Evolutionary conservation across 2,797 vertebrate genomes (phyloP).

Genomic region (Rhinoraja longicauda): DNA sequence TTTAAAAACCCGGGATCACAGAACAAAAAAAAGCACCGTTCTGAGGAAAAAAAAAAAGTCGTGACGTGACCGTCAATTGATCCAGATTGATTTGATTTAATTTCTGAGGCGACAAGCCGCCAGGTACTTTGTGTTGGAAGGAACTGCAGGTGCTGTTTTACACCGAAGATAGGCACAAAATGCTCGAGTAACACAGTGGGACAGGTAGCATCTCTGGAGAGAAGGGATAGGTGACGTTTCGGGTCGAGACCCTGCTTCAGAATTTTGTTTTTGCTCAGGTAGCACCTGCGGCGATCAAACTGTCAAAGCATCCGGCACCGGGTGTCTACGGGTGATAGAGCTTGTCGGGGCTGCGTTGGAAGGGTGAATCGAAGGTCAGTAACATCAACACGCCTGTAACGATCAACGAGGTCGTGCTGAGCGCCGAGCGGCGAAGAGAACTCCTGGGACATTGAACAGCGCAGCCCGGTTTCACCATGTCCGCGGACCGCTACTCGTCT

Average conservation of each 20-base stretch:
- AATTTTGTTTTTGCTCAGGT: too few relatives aligned
- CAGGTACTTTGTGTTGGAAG: too few relatives aligned
- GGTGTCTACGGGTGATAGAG: neutral
- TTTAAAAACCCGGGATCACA: neutral
- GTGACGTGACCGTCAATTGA: neutral
- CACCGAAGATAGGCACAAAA: too few relatives aligned
- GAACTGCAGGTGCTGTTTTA: too few relatives aligned
- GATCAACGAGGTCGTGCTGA: too few relatives aligned
- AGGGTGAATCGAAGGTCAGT: neutral
- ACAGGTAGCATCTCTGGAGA: too few relatives aligned
- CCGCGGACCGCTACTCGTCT: conserved; percentile 63
- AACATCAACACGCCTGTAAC: neutral
- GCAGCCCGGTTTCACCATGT: conserved; percentile 50
- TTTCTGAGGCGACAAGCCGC: neutral
- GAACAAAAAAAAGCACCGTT: too few relatives aligned
- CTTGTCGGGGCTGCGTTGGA: neutral
- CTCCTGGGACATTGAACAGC: too few relatives aligned
- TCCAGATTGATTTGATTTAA: neutral
- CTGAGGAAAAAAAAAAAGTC: neutral
- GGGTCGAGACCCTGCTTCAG: too few relatives aligned
- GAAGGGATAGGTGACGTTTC: too few relatives aligned
- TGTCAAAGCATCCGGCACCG: neutral
- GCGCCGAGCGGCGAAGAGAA: neutral
- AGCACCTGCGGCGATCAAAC: neutral
- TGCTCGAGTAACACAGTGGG: too few relatives aligned